A percentile compares a stretch with the other conserved stretches of the same genome.
Evolutionary conservation across 2,888 invertebrate species (phyloP).

Genomic region (Eugnorisma glareosa): DNA sequence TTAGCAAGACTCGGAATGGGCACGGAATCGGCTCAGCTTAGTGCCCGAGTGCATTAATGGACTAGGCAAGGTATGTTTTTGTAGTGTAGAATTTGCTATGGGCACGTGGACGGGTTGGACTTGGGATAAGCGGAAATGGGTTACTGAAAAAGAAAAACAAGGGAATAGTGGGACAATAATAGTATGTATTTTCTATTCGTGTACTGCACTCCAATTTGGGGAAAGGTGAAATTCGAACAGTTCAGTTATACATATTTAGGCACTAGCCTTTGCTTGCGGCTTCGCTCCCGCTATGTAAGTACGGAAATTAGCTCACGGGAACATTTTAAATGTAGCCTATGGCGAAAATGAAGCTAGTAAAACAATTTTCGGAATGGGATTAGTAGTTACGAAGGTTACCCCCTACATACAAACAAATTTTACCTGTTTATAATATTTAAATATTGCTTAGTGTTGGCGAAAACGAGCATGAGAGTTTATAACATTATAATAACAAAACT

Average conservation of each 20-base stretch:
- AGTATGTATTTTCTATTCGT: not conserved
- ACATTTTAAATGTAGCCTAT: too few relatives aligned
- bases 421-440: too few relatives aligned
- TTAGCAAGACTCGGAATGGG: slow-evolving; percentile 59
- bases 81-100: not conserved
- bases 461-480: not conserved
- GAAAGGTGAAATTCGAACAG: not conserved
- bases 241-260: not conserved
- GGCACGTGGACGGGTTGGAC: not conserved
- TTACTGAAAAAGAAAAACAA: slow-evolving; percentile 1
- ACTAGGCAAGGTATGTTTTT: slow-evolving; percentile 2
- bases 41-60: slow-evolving; percentile 14
- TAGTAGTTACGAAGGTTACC: too few relatives aligned
- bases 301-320: too few relatives aligned
- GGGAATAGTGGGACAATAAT: not conserved
- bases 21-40: slow-evolving; percentile 27
- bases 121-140: not conserved
- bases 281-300: too few relatives aligned
- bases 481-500: too few relatives aligned
- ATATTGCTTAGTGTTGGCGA: not conserved
- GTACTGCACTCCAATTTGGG: not conserved
- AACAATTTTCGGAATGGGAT: too few relatives aligned
- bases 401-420: too few relatives aligned
- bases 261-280: too few relatives aligned
- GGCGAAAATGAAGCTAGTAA: too few relatives aligned